Evolutionary conservation across 2,888 invertebrate genomes (phyloP).

Genomic region (Lypha dubia): DNA sequence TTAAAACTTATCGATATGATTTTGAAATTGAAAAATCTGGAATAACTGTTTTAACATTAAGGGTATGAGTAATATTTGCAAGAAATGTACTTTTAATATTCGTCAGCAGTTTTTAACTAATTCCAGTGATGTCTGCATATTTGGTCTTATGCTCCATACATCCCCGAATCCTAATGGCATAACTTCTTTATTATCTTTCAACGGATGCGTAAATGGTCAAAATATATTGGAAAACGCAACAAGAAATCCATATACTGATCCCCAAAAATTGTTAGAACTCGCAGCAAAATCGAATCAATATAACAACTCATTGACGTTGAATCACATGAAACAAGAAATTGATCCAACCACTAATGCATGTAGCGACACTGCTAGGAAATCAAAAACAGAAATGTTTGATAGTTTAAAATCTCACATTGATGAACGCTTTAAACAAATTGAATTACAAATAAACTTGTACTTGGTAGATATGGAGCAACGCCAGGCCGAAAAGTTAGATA

Average conservation of each 20-base stretch:
- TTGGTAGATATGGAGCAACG: slow-evolving; percentile 76
- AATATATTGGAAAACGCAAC: slow-evolving; percentile 76
- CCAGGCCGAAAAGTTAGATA: slow-evolving; percentile 78
- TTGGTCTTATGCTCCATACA: slow-evolving; percentile 79
- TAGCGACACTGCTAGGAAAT: background rate
- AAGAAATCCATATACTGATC: slow-evolving; percentile 75
- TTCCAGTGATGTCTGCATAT: slow-evolving; percentile 79
- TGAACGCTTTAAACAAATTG: slow-evolving; percentile 75
- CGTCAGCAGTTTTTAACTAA: slow-evolving; percentile 76
- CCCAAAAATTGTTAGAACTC: slow-evolving; percentile 77
- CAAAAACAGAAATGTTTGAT: background rate
- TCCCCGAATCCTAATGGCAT: slow-evolving; percentile 80
- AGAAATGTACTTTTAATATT: slow-evolving; percentile 3
- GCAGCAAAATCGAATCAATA: slow-evolving; percentile 26
- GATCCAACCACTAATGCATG: background rate
- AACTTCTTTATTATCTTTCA: slow-evolving; percentile 76
- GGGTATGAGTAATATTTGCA: slow-evolving; percentile 69
- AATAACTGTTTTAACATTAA: slow-evolving; percentile 78
- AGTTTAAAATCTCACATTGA: slow-evolving; percentile 77
- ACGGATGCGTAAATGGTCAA: slow-evolving; percentile 2
- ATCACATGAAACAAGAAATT: slow-evolving; percentile 54
- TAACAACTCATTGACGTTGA: slow-evolving; percentile 24
- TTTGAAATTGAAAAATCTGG: slow-evolving; percentile 79
- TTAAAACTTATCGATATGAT: slow-evolving; percentile 79
- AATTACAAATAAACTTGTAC: slow-evolving; percentile 74